Evolutionary conservation across 2,797 vertebrate species (phyloP), one percentile per base, ranked within the genome.

Genomic region (Enteromius viviparus): DNA sequence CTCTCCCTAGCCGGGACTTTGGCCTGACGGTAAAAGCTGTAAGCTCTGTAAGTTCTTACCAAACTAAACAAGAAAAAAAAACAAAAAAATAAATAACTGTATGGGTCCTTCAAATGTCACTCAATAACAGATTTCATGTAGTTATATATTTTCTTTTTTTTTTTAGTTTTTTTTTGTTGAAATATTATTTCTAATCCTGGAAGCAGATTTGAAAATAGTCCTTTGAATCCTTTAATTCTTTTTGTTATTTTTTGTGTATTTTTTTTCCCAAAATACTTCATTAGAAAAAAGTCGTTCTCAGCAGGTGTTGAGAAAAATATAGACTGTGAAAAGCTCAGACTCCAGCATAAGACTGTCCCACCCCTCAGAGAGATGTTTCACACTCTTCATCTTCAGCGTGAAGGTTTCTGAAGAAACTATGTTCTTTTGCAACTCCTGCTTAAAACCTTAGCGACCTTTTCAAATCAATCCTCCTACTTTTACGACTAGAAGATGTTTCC

Each of bases 211-310:
- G 92, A 95, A 95, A 95, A 95, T 94, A 95, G 92, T 93, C 82
- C 89, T 71, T 90, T 93, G 90, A 80, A 88, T 87, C 90, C 86
- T 89, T 91, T 75, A 83, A 90, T 90, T 90, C 85, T 81, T 88
- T 62, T 34, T 93, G 84, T 65, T 66, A 78, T 88, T 85, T 85
- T 92, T 74, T 75, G 76, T 60, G 37, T 84, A 88, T 92, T 88
- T 93, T 95, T 95, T 93, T 95, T 91, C 93, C 87, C 93, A 94
- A 95, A 95, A 95, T 95, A 95, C 91, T 93, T 91, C 81, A 69
- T 94, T 92, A 90, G 88, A 91, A 93, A 94, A 93, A 93, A 93
- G 90, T 92, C 78, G 17, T 92, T 93, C 91, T 94, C 89, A 80
- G 92, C 90, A 87, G 88, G 75, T 85, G 88, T 92, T 92, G 92